Evolutionary conservation across 37 sponge, comb jelly and placozoan species (phyloP), one percentile per base, ranked within the genome.

Genomic region (Hormiphora californensis): DNA sequence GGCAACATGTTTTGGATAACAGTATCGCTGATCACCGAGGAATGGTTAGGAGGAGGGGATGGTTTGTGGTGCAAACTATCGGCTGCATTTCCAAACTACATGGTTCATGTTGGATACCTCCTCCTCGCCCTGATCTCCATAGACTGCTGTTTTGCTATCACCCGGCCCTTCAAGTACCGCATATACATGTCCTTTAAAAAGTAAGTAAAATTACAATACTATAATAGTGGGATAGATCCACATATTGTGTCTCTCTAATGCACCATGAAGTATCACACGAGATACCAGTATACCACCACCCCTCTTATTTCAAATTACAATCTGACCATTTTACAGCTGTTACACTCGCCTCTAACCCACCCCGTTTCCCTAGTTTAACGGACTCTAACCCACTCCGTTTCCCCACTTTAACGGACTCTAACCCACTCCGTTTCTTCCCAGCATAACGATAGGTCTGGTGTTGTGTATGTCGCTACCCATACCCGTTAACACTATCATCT

Each of bases 131-230:
- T 73, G 28, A 73, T 73, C 44, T 73, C 81, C 25, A 73, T 73
- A 23, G 81, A 73, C 46, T 73, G 81, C 46, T 73, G 81, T 46
- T 73, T 43, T 28, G 81, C 81, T 9, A 73, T 73, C 46, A 43
- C 81, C 8, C 7, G 81, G 25, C 81, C 81, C 21, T 73, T 73
- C 44, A 73, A 73, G 23, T 73, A 73, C 81, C 81, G 81, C 81
- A 73, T 73, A 43, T 73, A 73, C 81, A 73, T 73, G 81, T 73
- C 81, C 22, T 73, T 73, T 28, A 73, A 73, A 40, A 73, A 73
- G 81, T 73, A 28, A 73, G 81, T 39, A 9, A 49, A 9, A 17
- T 49, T 49, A 15, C 53, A 17, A n/a, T n/a, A n/a, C n/a, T n/a
- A n/a, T n/a, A n/a, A n/a, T n/a, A n/a, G n/a, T n/a, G n/a, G n/a